A percentile compares a stretch with the other conserved stretches of the same genome.
Conservation (phyloP, 2,888 invertebrate species). For the Tachina lurida region DNA sequence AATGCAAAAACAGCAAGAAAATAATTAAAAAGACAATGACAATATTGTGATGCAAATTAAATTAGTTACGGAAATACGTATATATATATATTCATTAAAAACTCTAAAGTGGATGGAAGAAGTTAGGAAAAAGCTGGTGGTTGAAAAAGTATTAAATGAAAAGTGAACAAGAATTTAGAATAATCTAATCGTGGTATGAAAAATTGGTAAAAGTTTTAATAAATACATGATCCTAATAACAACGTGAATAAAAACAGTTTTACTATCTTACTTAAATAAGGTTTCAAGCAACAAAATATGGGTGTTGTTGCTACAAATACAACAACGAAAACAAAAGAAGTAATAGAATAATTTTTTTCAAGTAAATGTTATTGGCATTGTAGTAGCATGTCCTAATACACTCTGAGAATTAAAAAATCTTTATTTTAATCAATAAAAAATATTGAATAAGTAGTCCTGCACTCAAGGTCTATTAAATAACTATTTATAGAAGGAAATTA, state of each 20-base stretch:
- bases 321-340: conserved; percentile 36
- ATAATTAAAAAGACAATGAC: neutral
- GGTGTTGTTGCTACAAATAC: conserved; percentile 69
- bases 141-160: too few species aligned
- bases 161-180: too few species aligned
- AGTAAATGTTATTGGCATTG: too few species aligned
- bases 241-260: neutral
- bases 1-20: conserved; percentile 5
- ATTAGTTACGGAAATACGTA: too few species aligned
- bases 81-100: too few species aligned
- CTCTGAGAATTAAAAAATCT: neutral
- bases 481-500: too few species aligned
- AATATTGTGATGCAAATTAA: conserved; percentile 1
- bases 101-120: too few species aligned
- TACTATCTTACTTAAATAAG: conserved; percentile 16
- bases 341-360: conserved; percentile 44
- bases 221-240: neutral
- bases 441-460: too few species aligned
- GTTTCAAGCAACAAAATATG: conserved; percentile 59
- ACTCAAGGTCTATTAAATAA: too few species aligned
- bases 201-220: neutral
- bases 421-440: too few species aligned
- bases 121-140: too few species aligned
- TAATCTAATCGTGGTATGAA: too few species aligned
- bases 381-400: neutral